phyloP scores from a whole-genome alignment of 2,888 invertebrate genomes.

The Melanostoma mellinum region DNA sequence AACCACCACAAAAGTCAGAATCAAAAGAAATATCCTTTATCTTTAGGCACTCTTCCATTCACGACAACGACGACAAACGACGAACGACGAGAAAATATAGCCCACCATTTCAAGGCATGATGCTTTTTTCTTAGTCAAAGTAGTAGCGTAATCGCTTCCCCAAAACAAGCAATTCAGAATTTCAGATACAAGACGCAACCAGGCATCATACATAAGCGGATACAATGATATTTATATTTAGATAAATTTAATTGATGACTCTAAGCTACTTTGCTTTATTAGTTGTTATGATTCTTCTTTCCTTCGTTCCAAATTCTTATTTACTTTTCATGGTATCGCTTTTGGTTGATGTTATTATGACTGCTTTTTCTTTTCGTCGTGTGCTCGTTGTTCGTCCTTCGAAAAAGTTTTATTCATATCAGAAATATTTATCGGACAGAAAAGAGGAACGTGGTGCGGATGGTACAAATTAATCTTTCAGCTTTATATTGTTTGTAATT shows the following conservation, averaged over 20 bases:
- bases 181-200: constrained; percentile 35
- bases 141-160: constrained; percentile 17
- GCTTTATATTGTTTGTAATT: constrained; percentile 61
- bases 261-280: constrained; percentile 64
- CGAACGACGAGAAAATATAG: background rate
- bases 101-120: constrained; percentile 7
- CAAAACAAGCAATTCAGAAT: constrained; percentile 41
- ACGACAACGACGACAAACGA: constrained; percentile 9
- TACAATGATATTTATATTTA: constrained; percentile 66
- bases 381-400: background rate
- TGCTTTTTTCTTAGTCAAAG: constrained; percentile 6
- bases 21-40: constrained; percentile 30
- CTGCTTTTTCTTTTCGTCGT: constrained; percentile 10
- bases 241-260: constrained; percentile 71
- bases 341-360: constrained; percentile 49
- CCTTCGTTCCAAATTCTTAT: constrained; percentile 36
- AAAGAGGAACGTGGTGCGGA: constrained; percentile 34
- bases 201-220: constrained; percentile 41
- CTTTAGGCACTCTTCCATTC: constrained; percentile 26
- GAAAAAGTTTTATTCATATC: constrained; percentile 32
- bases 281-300: constrained; percentile 35
- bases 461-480: constrained; percentile 59
- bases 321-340: constrained; percentile 51
- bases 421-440: constrained; percentile 40
- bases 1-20: background rate